These are phyloP conservation scores for Danionella dracula DNA, from an alignment of 2,797 vertebrate genomes.

Conservation along the genomic window DNA sequence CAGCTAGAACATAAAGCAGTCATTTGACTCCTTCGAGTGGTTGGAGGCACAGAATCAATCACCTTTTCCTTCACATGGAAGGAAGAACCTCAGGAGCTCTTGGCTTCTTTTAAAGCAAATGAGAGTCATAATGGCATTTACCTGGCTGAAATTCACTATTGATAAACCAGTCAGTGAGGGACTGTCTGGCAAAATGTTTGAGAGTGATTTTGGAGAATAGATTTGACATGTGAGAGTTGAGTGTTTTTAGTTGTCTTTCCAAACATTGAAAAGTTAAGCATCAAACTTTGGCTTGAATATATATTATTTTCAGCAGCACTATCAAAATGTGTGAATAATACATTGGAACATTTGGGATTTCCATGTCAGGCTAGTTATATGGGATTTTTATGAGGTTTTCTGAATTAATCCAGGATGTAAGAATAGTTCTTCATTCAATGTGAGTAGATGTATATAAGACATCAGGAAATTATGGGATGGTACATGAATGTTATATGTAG, in stretches of 20 bases:
- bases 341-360: constrained; percentile 24
- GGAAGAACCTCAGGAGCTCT: constrained; percentile 43
- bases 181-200: constrained; percentile 10
- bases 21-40: constrained; percentile 51
- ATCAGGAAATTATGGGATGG: too few relatives aligned
- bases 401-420: constrained; percentile 1
- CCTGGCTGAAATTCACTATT: constrained; percentile 9
- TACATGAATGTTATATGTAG: too few relatives aligned
- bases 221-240: not conserved
- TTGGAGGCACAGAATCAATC: constrained; percentile 49
- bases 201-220: not conserved
- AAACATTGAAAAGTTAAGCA: constrained; percentile 2
- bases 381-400: not conserved
- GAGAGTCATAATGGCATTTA: constrained; percentile 20
- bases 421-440: not conserved
- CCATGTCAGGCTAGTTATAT: constrained; percentile 1
- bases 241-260: not conserved
- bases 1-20: constrained; percentile 50
- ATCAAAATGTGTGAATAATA: constrained; percentile 20
- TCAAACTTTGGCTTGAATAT: not conserved
- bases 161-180: constrained; percentile 8
- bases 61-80: constrained; percentile 43
- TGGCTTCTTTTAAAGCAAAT: constrained; percentile 27
- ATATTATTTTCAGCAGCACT: not conserved
- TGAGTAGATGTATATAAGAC: too few relatives aligned